Conservation (phyloP, 2,797 vertebrate genomes). For the Ambastaia sidthimunki region DNA sequence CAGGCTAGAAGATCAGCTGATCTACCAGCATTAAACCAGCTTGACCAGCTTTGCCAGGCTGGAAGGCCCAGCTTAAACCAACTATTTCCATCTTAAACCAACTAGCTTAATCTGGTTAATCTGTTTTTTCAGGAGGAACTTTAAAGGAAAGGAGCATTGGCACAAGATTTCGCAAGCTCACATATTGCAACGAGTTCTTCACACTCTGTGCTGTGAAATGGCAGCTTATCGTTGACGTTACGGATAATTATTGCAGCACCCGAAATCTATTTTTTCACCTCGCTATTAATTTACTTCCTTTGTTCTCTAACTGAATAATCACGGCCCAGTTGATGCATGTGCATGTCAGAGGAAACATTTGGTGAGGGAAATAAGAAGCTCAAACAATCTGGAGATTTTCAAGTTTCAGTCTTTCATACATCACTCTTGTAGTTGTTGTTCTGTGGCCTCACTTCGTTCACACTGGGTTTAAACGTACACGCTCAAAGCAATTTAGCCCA, state of each 20-base stretch:
- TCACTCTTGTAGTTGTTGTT: slow-evolving; percentile 29
- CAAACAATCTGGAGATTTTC: slow-evolving; percentile 69
- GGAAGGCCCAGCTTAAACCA: too few species aligned
- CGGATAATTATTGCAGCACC: slow-evolving; percentile 38
- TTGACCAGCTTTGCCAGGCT: too few species aligned
- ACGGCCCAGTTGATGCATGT: slow-evolving; percentile 65
- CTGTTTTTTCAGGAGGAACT: too few species aligned
- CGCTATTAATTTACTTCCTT: slow-evolving; percentile 29
- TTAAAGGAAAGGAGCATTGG: neutral
- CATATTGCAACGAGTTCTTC: neutral
- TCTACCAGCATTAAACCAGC: too few species aligned
- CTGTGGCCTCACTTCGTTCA: neutral
- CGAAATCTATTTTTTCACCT: slow-evolving; percentile 26
- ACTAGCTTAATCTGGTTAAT: too few species aligned
- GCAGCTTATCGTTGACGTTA: slow-evolving; percentile 17
- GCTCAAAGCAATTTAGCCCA: slow-evolving; percentile 72
- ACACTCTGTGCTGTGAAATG: slow-evolving; percentile 15
- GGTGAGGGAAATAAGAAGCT: slow-evolving; percentile 71
- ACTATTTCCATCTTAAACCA: too few species aligned
- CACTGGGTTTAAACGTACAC: neutral
- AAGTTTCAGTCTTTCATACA: slow-evolving; percentile 71
- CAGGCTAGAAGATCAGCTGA: too few species aligned
- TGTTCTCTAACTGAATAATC: slow-evolving; percentile 46
- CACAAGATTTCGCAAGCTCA: neutral
- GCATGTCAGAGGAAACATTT: slow-evolving; percentile 69